Percentiles rank a stretch among this genome's conserved stretches.
These are phyloP conservation scores for Cebus imitator DNA, from an alignment of 2,113 vertebrate species.

Conservation along the genomic window DNA sequence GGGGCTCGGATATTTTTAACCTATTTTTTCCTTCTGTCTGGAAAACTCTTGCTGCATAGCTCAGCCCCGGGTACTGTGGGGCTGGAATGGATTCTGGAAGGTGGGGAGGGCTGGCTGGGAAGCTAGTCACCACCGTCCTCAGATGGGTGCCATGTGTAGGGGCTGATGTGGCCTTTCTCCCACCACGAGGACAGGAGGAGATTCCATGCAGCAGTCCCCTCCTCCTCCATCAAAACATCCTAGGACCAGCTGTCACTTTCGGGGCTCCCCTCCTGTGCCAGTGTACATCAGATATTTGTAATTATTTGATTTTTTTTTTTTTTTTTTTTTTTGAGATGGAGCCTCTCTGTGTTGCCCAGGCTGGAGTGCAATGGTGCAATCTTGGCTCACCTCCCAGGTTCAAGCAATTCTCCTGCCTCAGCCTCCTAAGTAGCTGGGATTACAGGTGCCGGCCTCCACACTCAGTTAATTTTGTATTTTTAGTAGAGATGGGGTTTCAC, in stretches of 20 bases:
- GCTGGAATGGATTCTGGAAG: background rate
- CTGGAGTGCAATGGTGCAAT: too few relatives aligned
- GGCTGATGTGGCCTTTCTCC: background rate
- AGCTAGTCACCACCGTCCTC: background rate
- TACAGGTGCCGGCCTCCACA: too few relatives aligned
- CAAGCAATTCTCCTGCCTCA: too few relatives aligned
- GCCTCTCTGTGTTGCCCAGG: too few relatives aligned
- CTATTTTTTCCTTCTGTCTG: constrained; percentile 25
- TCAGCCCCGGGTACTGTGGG: background rate
- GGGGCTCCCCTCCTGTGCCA: background rate
- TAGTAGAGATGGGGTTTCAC: too few relatives aligned
- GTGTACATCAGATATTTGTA: accelerated
- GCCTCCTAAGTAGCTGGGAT: too few relatives aligned
- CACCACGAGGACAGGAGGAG: background rate
- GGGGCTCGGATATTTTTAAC: background rate
- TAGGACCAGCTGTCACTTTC: accelerated
- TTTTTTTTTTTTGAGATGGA: background rate
- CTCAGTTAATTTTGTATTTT: too few relatives aligned
- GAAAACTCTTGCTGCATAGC: background rate
- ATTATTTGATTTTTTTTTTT: background rate
- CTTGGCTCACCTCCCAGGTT: too few relatives aligned
- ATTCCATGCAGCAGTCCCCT: background rate
- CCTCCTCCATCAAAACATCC: background rate
- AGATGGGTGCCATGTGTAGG: accelerated
- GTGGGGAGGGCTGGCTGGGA: too few relatives aligned